phyloP scores from a whole-genome alignment of 2,888 invertebrate genomes.

The Sclerodermus sp. region DNA sequence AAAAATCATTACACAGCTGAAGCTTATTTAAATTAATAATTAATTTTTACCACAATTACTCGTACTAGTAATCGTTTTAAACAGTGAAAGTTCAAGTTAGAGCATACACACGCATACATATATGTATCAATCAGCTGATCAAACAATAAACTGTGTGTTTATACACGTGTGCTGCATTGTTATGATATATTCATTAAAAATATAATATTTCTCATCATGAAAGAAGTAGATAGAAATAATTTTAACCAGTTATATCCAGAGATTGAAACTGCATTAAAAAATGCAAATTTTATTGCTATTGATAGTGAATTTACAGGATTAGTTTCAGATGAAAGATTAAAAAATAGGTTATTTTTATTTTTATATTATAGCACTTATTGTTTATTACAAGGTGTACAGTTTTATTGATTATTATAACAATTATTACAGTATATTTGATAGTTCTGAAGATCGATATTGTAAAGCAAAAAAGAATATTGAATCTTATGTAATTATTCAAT shows the following conservation, averaged over 20 bases:
- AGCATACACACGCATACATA: too few species aligned
- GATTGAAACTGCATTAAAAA: constrained; percentile 62
- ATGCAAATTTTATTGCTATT: constrained; percentile 67
- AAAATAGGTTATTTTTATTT: constrained; percentile 59
- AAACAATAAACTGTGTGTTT: too few species aligned
- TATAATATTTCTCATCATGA: constrained; percentile 57
- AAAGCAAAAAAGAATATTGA: constrained; percentile 59
- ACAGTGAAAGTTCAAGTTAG: too few species aligned
- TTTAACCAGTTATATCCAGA: constrained; percentile 63
- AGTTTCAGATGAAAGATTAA: constrained; percentile 56
- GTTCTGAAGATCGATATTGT: constrained; percentile 60
- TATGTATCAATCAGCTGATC: too few species aligned
- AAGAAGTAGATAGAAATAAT: constrained; percentile 66
- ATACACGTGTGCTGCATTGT: too few species aligned
- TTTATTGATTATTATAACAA: constrained; percentile 14
- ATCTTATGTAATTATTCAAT: constrained; percentile 67
- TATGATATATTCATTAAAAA: neutral
- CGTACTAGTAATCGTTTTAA: too few species aligned
- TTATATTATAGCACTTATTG: neutral
- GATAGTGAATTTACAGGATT: constrained; percentile 77
- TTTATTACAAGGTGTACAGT: neutral
- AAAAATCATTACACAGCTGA: too few species aligned
- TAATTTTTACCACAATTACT: too few species aligned
- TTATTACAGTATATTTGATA: constrained; percentile 65
- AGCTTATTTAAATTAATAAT: too few species aligned